Base-by-base conservation (phyloP, 1,140 invertebrate species). In the Rhyacophila brunnea region DNA sequence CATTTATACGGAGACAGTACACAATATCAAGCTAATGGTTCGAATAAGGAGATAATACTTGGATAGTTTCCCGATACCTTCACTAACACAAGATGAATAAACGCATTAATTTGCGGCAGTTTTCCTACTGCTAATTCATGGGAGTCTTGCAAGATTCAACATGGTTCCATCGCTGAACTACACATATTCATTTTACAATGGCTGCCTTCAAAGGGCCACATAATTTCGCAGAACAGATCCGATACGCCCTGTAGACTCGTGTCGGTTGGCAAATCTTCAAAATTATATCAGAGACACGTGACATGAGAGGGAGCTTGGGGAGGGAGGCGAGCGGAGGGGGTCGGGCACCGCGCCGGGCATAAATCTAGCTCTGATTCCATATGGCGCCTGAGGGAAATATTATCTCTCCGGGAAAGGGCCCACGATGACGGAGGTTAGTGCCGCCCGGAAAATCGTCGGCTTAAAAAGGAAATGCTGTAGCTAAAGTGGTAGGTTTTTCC, bases 301-400 rank as follows among this genome's bases (percentile, higher is more conserved):
- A 42, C 40, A 42, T 42, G 40, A 18, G 17, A 18, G 40, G 9
- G 6, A 14, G 40, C 4, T 6, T 5, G 18, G 44, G 23, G 4
- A 28, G 23, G 23, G 9, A 28, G 23, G 23, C 4, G 3, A 28
- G 23, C n/a, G n/a, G n/a, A n/a, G 23, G 4, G 23, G 23, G 23
- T 3, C 23, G 23, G 9, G 23, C 23, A 28, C 23, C 3, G 23
- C 23, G 23, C 17, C 44, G 15, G 13, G 44, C 44, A 46, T 46
- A 46, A 46, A 46, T 46, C 44, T 46, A 46, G 23, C 18, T 17
- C 44, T 46, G 44, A 46, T 46, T 46, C 44, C 44, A 46, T 46
- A 46, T 46, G 44, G 44, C 44, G 44, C 44, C 44, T 19, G 18
- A 23, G 44, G 44, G 18, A 19, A 46, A 46, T 46, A 46, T 46